These are phyloP conservation scores for Tetranychus piercei DNA, from an alignment of 2,888 invertebrate genomes.

Conservation along the genomic window DNA sequence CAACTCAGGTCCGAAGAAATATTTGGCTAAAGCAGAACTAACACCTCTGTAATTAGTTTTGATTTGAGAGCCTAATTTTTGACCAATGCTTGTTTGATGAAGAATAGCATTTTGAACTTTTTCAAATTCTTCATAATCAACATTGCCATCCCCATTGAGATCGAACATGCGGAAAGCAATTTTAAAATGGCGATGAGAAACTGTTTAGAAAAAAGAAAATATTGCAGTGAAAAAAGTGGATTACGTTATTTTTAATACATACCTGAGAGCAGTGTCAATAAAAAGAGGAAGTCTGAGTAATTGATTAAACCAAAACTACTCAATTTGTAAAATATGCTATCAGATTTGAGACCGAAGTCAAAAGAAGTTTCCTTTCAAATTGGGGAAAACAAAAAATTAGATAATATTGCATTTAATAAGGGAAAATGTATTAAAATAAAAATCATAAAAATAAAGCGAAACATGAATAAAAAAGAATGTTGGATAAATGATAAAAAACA, in stretches of 20 bases:
- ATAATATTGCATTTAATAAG: background rate
- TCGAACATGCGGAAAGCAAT: slow-evolving; percentile 99
- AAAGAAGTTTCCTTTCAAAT: slow-evolving; percentile 10
- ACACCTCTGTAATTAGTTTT: slow-evolving; percentile 38
- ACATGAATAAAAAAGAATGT: background rate
- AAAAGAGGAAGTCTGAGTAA: slow-evolving; percentile 95
- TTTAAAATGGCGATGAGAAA: slow-evolving; percentile 89
- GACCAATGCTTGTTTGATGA: slow-evolving; percentile 21
- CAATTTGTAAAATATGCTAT: slow-evolving; percentile 89
- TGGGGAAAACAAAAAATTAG: background rate
- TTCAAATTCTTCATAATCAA: slow-evolving; percentile 92
- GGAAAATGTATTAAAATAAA: no score
- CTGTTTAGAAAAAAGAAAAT: slow-evolving; percentile 39
- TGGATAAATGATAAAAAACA: background rate
- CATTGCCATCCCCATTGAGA: slow-evolving; percentile 92
- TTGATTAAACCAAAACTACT: slow-evolving; percentile 90
- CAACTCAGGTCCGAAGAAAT: slow-evolving; percentile 76
- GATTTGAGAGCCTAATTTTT: slow-evolving; percentile 18
- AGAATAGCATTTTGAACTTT: slow-evolving; percentile 49
- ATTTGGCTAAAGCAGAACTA: slow-evolving; percentile 78
- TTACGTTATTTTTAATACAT: slow-evolving; percentile 36
- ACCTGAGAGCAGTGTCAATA: slow-evolving; percentile 94
- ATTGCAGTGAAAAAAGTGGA: background rate
- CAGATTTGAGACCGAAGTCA: slow-evolving; percentile 15
- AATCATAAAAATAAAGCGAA: slow-evolving; percentile 1